Conservation (phyloP, 1,140 invertebrate genomes). For the Procambarus clarkii region DNA sequence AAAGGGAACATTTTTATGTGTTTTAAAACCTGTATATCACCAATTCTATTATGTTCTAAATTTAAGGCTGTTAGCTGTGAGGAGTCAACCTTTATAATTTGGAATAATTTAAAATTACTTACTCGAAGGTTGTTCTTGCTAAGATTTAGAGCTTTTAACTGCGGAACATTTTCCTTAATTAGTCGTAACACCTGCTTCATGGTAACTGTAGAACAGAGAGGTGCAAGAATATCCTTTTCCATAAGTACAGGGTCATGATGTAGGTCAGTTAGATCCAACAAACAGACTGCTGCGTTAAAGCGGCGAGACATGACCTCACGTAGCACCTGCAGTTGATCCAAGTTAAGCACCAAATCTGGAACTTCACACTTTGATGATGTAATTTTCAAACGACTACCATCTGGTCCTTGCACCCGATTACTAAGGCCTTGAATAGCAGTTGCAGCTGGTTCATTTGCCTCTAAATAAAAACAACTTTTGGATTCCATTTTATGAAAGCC, state of each 20-base stretch:
- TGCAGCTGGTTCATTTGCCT: conserved; percentile 52
- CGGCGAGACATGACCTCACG: conserved; percentile 20
- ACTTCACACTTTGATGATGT: not conserved
- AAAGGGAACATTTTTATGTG: conserved; percentile 56
- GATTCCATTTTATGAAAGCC: conserved; percentile 53
- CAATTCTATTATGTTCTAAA: conserved; percentile 49
- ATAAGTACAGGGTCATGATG: conserved; percentile 46
- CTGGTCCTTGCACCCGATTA: conserved; percentile 49
- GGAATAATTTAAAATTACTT: conserved; percentile 21
- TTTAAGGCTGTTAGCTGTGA: conserved; percentile 50
- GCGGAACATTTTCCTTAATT: conserved; percentile 57
- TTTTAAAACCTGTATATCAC: conserved; percentile 25
- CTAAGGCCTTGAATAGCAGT: conserved; percentile 35
- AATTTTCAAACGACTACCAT: conserved; percentile 56
- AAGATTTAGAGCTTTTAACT: conserved; percentile 49
- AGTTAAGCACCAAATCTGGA: conserved; percentile 49
- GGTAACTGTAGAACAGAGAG: conserved; percentile 22
- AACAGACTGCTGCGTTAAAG: conserved; percentile 17
- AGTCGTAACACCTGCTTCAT: conserved; percentile 56
- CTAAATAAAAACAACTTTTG: conserved; percentile 49
- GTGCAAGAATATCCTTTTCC: conserved; percentile 53
- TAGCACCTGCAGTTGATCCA: conserved; percentile 51
- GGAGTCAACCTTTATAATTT: conserved; percentile 16
- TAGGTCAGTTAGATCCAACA: conserved; percentile 52
- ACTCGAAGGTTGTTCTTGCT: conserved; percentile 47